Percentiles rank a stretch among this genome's conserved stretches.
phyloP scores from a whole-genome alignment of 1,140 invertebrate species.

The Eumeta japonica region DNA sequence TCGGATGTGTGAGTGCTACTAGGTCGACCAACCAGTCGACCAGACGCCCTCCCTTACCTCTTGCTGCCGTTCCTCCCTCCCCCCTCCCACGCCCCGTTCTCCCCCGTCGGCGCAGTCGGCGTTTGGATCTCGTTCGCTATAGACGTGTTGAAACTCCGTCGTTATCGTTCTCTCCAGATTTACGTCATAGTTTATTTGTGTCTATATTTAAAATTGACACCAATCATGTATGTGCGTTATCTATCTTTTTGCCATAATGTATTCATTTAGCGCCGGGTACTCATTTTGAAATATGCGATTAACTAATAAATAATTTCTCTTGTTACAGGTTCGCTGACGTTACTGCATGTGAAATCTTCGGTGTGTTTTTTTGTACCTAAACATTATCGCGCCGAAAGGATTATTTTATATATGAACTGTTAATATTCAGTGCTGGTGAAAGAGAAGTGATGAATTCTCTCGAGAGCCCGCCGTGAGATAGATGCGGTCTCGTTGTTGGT shows the following conservation, averaged over 20 bases:
- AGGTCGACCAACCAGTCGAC: constrained; percentile 53
- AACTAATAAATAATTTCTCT: constrained; percentile 50
- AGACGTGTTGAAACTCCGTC: constrained; percentile 17
- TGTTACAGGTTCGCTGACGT: constrained; percentile 53
- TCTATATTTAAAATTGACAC: constrained; percentile 26
- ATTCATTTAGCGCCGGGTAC: no score
- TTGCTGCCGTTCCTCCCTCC: constrained; percentile 28
- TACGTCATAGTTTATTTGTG: constrained; percentile 44
- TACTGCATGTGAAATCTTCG: constrained; percentile 55
- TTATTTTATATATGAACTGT: no score
- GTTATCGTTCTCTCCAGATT: constrained; percentile 24
- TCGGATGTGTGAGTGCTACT: constrained; percentile 23
- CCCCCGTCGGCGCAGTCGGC: constrained; percentile 47
- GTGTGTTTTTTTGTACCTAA: no score
- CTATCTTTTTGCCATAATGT: constrained; percentile 13
- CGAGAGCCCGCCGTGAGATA: no score
- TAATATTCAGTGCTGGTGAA: no score
- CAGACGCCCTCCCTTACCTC: constrained; percentile 50
- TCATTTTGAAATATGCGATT: no score
- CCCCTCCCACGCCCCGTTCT: constrained; percentile 28
- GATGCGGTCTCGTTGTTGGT: no score
- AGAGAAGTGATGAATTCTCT: no score
- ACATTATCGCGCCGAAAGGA: no score
- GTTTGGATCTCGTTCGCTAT: constrained; percentile 22
- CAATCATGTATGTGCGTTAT: constrained; percentile 27